phyloP scores from a whole-genome alignment of 1,140 invertebrate genomes.

The Hylaeus volcanicus region DNA sequence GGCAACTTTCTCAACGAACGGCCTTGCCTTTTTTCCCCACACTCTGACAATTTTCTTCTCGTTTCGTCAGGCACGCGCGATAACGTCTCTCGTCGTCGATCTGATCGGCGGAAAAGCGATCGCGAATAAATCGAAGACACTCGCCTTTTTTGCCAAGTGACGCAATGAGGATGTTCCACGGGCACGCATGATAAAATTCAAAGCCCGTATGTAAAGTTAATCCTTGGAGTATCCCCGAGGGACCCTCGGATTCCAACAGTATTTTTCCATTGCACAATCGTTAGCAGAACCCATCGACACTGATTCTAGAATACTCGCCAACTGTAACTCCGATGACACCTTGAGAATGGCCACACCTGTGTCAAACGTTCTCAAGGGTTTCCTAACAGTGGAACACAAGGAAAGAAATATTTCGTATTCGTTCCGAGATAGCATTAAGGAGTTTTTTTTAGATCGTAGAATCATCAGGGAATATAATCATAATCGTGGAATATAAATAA shows the following conservation, averaged over 20 bases:
- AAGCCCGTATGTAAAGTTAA: conserved; percentile 36
- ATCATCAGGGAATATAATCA: too few species aligned
- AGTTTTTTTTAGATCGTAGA: neutral
- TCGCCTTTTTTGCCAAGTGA: neutral
- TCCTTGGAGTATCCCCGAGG: conserved; percentile 41
- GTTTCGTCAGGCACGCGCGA: neutral
- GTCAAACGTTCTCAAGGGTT: neutral
- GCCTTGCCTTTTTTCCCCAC: neutral
- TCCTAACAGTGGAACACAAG: neutral
- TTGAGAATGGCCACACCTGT: conserved; percentile 6
- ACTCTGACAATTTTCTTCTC: neutral
- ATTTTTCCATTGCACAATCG: conserved; percentile 44
- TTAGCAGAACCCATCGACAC: conserved; percentile 8
- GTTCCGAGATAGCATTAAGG: neutral
- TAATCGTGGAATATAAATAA: too few species aligned
- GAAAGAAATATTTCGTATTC: too few species aligned
- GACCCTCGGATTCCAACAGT: conserved; percentile 22
- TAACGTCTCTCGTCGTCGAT: neutral
- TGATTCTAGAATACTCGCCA: neutral
- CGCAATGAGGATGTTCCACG: conserved; percentile 20
- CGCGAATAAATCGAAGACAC: too few species aligned
- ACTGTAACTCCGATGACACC: neutral
- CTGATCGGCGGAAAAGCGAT: neutral
- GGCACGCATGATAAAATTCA: conserved; percentile 10
- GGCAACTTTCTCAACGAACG: conserved; percentile 9